Conservation (phyloP, 2,888 invertebrate species). For the Leucozona laternaria region DNA sequence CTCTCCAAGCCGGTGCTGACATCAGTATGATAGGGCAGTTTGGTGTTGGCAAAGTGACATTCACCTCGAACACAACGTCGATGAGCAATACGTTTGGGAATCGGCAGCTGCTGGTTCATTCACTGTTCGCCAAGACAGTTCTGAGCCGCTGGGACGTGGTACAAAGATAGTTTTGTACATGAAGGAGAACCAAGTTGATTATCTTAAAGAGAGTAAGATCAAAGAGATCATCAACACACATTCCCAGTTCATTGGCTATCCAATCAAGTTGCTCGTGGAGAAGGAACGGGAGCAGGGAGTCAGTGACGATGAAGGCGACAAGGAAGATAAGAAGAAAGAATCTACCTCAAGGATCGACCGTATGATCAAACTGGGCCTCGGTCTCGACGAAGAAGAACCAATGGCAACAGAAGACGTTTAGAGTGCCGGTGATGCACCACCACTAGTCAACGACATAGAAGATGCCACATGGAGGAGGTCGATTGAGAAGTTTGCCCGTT, state of each 20-base stretch:
- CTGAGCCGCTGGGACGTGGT: slow-evolving; percentile 94
- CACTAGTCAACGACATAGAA: slow-evolving; percentile 93
- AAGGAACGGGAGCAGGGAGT: slow-evolving; percentile 99
- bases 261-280: slow-evolving; percentile 97
- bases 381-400: slow-evolving; percentile 97
- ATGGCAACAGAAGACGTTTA: slow-evolving; percentile 88
- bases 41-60: slow-evolving; percentile 97
- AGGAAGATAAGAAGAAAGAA: slow-evolving; percentile 85
- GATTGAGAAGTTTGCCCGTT: slow-evolving; percentile 88
- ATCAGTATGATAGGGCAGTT: no score
- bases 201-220: slow-evolving; percentile 96
- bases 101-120: slow-evolving; percentile 99
- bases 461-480: slow-evolving; percentile 99
- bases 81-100: slow-evolving; percentile 99
- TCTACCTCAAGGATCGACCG: slow-evolving; percentile 96
- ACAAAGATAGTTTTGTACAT: slow-evolving; percentile 97
- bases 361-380: slow-evolving; percentile 99
- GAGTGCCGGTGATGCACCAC: slow-evolving; percentile 89
- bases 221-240: slow-evolving; percentile 99
- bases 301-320: slow-evolving; percentile 95
- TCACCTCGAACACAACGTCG: slow-evolving; percentile 98
- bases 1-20: no score
- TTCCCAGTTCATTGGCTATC: slow-evolving; percentile 99
- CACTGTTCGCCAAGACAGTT: slow-evolving; percentile 91
- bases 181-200: slow-evolving; percentile 98